Evolutionary conservation across 2,113 vertebrate species (phyloP), one percentile per base, ranked within the genome.

Genomic region (Percina caprodes): DNA sequence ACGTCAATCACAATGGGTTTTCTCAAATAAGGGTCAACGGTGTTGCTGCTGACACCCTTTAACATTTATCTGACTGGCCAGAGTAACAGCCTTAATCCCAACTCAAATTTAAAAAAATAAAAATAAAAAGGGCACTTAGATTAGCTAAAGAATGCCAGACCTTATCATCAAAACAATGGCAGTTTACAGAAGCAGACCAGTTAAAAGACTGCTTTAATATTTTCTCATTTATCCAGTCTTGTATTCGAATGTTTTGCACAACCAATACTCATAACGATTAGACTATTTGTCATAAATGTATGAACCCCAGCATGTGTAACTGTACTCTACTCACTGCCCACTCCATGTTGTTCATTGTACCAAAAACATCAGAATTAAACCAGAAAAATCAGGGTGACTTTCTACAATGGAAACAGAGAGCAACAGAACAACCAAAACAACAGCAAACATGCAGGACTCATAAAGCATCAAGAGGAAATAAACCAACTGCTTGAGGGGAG

Each of bases 401-500:
- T 2, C 54, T 3, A 68, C 65, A 75, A 35, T 23, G 13, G 19
- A 81, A 54, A 51, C 46, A 86, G 79, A 80, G 69, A 68, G 24
- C 66, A 78, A 83, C 26, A 69, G 56, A 67, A 80, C 12, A 16
- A 84, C 35, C 52, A 65, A 88, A 88, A 85, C 74, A 90, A 92
- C 74, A 77, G 85, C 80, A 78, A 89, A 88, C 84, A 92, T 88
- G 80, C 19, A 82, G 75, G 85, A 92, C 76, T 85, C 72, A 89
- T 82, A 86, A 89, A 91, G 82, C 89, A 89, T 91, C 73, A 88
- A 91, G 90, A 87, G 80, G 84, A 93, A 92, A 91, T 88, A 93
- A 93, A 89, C 54, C 71, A 88, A 91, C 88, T 94, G 88, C 92
- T 94, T 94, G 88, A 90, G 86, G 91, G 87, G 89, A 89, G 92